phyloP scores from a whole-genome alignment of 2,797 vertebrate species.

The Neosilurus hyrtlii region DNA sequence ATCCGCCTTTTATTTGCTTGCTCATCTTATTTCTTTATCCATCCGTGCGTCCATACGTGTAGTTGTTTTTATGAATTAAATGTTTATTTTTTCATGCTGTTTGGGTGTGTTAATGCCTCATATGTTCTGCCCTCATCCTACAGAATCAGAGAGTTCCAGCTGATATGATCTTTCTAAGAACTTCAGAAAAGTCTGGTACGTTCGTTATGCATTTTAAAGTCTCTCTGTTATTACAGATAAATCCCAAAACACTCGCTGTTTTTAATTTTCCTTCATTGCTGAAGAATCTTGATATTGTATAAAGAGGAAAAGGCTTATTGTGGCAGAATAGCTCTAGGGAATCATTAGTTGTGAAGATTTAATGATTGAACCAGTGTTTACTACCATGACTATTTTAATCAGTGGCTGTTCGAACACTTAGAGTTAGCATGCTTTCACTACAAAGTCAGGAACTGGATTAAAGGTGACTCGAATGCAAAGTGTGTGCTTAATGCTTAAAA shows the following conservation, averaged over 20 bases:
- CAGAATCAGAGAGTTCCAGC: slow-evolving; percentile 98
- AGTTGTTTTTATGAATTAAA: neutral
- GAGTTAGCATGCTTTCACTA: neutral
- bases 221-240: neutral
- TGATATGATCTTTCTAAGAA: slow-evolving; percentile 97
- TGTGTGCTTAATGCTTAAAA: neutral
- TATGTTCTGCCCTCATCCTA: slow-evolving; percentile 28
- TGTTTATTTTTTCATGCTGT: too few relatives aligned
- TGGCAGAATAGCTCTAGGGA: neutral
- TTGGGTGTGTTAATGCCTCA: too few relatives aligned
- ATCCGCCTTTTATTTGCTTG: too few relatives aligned
- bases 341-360: neutral
- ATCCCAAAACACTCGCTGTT: neutral
- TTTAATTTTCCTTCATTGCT: neutral
- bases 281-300: neutral
- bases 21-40: neutral
- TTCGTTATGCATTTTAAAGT: neutral
- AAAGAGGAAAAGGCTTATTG: neutral
- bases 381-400: neutral
- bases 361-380: neutral
- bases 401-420: neutral
- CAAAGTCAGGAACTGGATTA: neutral
- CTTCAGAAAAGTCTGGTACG: slow-evolving; percentile 92
- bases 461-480: neutral
- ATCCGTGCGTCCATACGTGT: neutral